Base-by-base conservation (phyloP, 2,888 invertebrate species). In the Barypeithes pellucidus region DNA sequence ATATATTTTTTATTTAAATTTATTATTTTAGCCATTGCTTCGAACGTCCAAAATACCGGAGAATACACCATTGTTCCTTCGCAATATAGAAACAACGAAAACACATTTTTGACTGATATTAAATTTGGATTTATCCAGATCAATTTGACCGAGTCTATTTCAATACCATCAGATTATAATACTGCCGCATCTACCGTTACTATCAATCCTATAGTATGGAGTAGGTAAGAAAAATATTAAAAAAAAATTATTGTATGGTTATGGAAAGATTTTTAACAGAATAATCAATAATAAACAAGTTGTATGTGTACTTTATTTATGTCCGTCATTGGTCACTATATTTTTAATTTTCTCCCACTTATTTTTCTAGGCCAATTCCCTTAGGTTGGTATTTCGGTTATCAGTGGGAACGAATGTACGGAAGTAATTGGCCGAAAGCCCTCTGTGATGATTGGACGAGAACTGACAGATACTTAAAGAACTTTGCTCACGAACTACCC, bases 401-500 rank as follows among this genome's bases (percentile, higher is more conserved):
- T 0, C 96, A 97, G 85, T 98, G 97, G 97, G 92, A 94, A 83
- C 88, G 91, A 16, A 84, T 90, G 59, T 91, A 94, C 79, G 98
- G 98, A 0, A 83, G 85, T 4, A 90, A 91, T 70, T 99, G 98
- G 98, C 90, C 96, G 0, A 89, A 92, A 72, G 87, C 90, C 3
- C 89, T 96, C 82, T 99, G 99, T 85, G 93, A 95, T 84, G 92
- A 93, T 79, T 99, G 98, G 98, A 91, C 96, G 47, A 91, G 92
- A 85, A 91, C 92, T 59, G 96, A 97, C 85, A 89, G 96, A 80
- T 91, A 90, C 79, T 84, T 90, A 75, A 95, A 95, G 86, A 95
- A 95, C 86, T 95, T 96, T 84, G 96, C 95, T 1, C 91, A 93
- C 9, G 93, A 95, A 84, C 87, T 95, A 18, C 91, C 92, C 65